A percentile compares a stretch with the other conserved stretches of the same genome.
These are phyloP conservation scores for Centroberyx gerrardi DNA, from an alignment of 2,797 vertebrate genomes.

Conservation along the genomic window DNA sequence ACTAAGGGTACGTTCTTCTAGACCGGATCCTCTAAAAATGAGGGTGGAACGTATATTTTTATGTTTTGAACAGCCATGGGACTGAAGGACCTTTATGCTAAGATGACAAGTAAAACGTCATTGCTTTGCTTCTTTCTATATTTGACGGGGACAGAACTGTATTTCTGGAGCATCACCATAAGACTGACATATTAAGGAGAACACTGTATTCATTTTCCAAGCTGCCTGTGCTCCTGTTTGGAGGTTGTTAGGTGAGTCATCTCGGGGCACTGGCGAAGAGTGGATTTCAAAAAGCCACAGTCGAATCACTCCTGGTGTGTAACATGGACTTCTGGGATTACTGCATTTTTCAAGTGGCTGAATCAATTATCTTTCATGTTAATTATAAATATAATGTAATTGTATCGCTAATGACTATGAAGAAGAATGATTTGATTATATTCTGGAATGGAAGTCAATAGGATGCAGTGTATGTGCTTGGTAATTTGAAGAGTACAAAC, in stretches of 20 bases:
- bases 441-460: conserved; percentile 53
- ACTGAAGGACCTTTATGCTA: neutral
- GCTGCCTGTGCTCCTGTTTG: conserved; percentile 2
- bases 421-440: conserved; percentile 46
- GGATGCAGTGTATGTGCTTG: conserved; percentile 52
- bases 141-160: neutral
- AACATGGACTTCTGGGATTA: too few relatives aligned
- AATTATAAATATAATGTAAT: conserved; percentile 56
- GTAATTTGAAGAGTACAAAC: conserved; percentile 37
- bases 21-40: conserved; percentile 5
- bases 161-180: neutral
- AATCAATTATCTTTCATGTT: conserved; percentile 65
- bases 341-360: conserved; percentile 29
- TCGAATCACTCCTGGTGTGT: neutral
- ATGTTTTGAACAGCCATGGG: neutral
- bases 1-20: conserved; percentile 74
- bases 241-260: conserved; percentile 16
- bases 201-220: conserved; percentile 28
- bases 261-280: conserved; percentile 4
- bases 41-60: neutral
- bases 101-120: neutral
- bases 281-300: conserved; percentile 39
- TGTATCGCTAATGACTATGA: conserved; percentile 52
- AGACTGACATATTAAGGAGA: conserved; percentile 34
- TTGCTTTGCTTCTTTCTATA: neutral